These are phyloP conservation scores for Drosophila emarginata DNA, from an alignment of 2,888 invertebrate species.

Conservation along the genomic window DNA sequence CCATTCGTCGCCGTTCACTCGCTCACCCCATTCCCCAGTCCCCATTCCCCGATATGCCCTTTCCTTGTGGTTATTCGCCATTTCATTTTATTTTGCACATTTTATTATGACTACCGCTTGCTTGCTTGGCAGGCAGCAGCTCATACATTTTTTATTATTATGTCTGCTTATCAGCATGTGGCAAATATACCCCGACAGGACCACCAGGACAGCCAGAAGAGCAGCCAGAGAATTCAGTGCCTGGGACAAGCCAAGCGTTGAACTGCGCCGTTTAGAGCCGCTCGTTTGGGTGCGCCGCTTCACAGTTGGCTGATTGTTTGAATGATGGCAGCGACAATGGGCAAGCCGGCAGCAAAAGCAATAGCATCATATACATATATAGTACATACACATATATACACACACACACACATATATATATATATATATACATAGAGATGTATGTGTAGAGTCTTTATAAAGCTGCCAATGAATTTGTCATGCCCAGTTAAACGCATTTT, in stretches of 20 bases:
- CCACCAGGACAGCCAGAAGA: conserved; percentile 7
- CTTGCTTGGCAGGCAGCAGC: conserved; percentile 60
- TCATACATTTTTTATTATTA: conserved; percentile 76
- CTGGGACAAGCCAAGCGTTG: conserved; percentile 62
- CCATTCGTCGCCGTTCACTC: conserved; percentile 32
- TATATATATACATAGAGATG: too few species aligned
- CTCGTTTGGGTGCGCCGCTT: conserved; percentile 71
- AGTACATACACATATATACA: conserved; percentile 27
- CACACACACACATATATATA: too few species aligned
- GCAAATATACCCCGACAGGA: conserved; percentile 67
- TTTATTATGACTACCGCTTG: conserved; percentile 73
- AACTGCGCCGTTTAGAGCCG: conserved; percentile 72
- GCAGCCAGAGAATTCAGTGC: conserved; percentile 21
- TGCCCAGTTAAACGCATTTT: conserved; percentile 58
- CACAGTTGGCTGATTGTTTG: conserved; percentile 75
- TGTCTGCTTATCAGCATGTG: conserved; percentile 75
- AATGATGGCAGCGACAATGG: conserved; percentile 53
- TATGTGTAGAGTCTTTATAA: conserved; percentile 43
- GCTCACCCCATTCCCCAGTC: too few species aligned
- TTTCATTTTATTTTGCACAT: conserved; percentile 75
- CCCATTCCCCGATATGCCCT: background rate
- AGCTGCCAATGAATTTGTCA: conserved; percentile 68
- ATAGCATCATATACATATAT: conserved; percentile 38
- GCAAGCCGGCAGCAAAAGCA: background rate
- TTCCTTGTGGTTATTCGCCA: conserved; percentile 63